Conservation (phyloP, 2,113 vertebrate species). For the Irena cyanogastra region DNA sequence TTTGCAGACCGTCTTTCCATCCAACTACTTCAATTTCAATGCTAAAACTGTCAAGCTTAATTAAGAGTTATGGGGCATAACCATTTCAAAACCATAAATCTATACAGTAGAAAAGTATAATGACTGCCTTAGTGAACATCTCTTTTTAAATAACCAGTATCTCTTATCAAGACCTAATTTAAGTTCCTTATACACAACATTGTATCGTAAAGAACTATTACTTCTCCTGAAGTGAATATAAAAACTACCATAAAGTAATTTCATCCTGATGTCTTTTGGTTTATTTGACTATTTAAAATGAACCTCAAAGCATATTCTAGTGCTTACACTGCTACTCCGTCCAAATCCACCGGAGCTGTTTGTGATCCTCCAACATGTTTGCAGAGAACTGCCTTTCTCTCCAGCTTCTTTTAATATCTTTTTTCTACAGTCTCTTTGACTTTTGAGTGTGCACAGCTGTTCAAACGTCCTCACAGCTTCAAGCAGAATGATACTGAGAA, state of each 20-base stretch:
- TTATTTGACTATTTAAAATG: constrained; percentile 36
- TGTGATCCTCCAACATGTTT: not conserved
- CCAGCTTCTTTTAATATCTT: not conserved
- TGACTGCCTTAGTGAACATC: not conserved
- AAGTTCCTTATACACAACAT: not conserved
- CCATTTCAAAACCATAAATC: constrained; percentile 44
- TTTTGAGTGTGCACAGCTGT: not conserved
- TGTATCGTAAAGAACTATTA: not conserved
- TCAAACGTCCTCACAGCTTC: not conserved
- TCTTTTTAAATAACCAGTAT: constrained; percentile 25
- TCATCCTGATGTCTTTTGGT: not conserved
- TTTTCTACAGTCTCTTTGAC: not conserved
- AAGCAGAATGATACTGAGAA: not conserved
- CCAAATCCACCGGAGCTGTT: not conserved
- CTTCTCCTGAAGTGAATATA: constrained; percentile 23
- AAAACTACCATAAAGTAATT: constrained; percentile 1
- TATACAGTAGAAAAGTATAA: constrained; percentile 6
- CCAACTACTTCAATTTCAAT: constrained; percentile 35
- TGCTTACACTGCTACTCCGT: not conserved
- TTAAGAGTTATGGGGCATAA: constrained; percentile 62
- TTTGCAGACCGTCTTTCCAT: constrained; percentile 41
- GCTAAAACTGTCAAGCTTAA: constrained; percentile 62
- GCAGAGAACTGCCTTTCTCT: not conserved
- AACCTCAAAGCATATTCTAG: not conserved
- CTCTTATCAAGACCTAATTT: constrained; percentile 24